A percentile compares a stretch with the other conserved stretches of the same genome.
Conservation (phyloP, 2,797 vertebrate species). For the Karalla daura region DNA sequence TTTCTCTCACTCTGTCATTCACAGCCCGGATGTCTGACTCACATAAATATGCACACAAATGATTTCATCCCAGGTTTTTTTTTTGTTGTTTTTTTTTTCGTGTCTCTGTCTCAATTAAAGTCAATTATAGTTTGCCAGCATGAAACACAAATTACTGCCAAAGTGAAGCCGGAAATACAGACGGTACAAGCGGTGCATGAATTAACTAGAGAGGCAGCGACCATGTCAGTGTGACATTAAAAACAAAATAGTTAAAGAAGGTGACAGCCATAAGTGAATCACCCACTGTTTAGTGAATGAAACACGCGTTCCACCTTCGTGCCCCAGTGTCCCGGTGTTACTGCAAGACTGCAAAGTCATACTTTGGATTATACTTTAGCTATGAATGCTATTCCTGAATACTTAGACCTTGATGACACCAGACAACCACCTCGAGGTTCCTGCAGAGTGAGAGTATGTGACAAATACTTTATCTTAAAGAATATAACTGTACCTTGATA, state of each 20-base stretch:
- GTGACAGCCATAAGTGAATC: not conserved
- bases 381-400: too few species aligned
- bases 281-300: not conserved
- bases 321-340: not conserved
- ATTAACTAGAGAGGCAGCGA: not conserved
- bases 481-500: too few species aligned
- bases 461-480: too few species aligned
- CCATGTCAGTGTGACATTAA: constrained; percentile 3
- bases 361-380: not conserved
- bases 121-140: not conserved
- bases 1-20: not conserved
- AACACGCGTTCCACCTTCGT: not conserved
- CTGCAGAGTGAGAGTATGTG: too few species aligned
- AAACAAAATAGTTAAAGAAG: constrained; percentile 9
- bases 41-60: not conserved
- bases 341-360: not conserved
- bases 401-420: too few species aligned
- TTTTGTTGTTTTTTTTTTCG: not conserved
- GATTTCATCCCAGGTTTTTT: not conserved
- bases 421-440: too few species aligned
- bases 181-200: not conserved
- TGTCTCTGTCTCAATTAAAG: constrained; percentile 7
- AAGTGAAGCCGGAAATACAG: not conserved
- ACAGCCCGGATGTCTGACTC: constrained; percentile 8
- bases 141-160: constrained; percentile 1